A percentile compares a stretch with the other conserved stretches of the same genome.
Evolutionary conservation across 2,797 vertebrate species (phyloP).

Genomic region (Craterocephalus amniculus): DNA sequence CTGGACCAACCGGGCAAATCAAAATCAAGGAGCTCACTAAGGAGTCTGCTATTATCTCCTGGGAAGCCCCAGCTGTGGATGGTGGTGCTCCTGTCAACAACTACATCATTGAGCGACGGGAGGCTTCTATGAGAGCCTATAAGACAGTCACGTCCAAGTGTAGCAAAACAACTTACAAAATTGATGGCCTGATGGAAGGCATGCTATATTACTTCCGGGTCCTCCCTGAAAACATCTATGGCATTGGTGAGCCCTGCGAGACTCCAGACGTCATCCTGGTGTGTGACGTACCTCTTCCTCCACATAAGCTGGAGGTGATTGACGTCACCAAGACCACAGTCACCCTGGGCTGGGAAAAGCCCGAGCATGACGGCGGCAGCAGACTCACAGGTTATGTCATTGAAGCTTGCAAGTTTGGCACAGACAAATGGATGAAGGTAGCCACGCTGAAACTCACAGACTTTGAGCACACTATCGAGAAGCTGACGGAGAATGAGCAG

Average conservation of each 20-base stretch:
- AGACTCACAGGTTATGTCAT: slow-evolving; percentile 92
- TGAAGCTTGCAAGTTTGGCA: slow-evolving; percentile 94
- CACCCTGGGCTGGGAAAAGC: slow-evolving; percentile 95
- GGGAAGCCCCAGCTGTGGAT: slow-evolving; percentile 94
- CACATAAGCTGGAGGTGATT: slow-evolving; percentile 91
- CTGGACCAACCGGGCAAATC: slow-evolving; percentile 92
- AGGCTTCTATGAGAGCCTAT: slow-evolving; percentile 98
- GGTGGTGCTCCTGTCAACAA: slow-evolving; percentile 97
- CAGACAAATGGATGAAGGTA: slow-evolving; percentile 98
- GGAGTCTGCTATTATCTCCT: slow-evolving; percentile 92
- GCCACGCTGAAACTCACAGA: slow-evolving; percentile 91
- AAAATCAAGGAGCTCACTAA: slow-evolving; percentile 94
- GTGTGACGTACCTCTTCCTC: slow-evolving; percentile 94
- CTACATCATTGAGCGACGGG: slow-evolving; percentile 95
- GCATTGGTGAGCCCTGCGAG: slow-evolving; percentile 93
- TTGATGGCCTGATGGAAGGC: slow-evolving; percentile 92
- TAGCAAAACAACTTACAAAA: slow-evolving; percentile 93
- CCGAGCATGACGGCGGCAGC: slow-evolving; percentile 95
- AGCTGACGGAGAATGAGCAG: slow-evolving; percentile 96
- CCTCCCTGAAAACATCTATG: slow-evolving; percentile 97
- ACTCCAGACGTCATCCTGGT: slow-evolving; percentile 91
- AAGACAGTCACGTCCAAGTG: slow-evolving; percentile 98
- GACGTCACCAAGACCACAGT: slow-evolving; percentile 95
- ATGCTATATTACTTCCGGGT: slow-evolving; percentile 98
- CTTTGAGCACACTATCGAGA: slow-evolving; percentile 91